A percentile compares a stretch with the other conserved stretches of the same genome.
Evolutionary conservation across 1,140 invertebrate genomes (phyloP).

Genomic region (Acromyrmex echinatior): DNA sequence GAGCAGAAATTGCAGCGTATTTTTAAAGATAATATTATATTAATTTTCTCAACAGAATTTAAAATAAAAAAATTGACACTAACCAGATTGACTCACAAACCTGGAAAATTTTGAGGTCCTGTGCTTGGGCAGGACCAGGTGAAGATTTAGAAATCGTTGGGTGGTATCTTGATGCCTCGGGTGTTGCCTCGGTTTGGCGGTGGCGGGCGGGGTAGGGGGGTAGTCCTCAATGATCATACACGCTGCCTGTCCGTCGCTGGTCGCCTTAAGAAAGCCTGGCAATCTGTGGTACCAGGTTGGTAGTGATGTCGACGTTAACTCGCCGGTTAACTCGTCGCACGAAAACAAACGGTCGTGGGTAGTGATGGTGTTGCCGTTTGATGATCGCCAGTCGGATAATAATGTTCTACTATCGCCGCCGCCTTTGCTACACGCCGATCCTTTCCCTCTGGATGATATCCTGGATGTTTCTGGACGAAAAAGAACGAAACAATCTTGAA

Average conservation of each 20-base stretch:
- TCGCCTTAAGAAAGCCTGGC: conserved; percentile 83
- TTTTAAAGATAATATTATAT: not conserved
- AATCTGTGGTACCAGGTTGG: conserved; percentile 75
- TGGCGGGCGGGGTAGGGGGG: conserved; percentile 83
- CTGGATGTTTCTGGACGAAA: conserved; percentile 85
- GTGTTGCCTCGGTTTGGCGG: conserved; percentile 82
- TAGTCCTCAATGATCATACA: conserved; percentile 88
- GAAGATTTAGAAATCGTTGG: conserved; percentile 83
- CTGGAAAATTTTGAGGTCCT: conserved; percentile 98
- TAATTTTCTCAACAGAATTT: not conserved
- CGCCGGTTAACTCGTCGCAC: conserved; percentile 73
- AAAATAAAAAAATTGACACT: conserved; percentile 5
- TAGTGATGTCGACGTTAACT: conserved; percentile 73
- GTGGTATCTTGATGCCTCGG: conserved; percentile 84
- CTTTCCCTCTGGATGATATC: conserved; percentile 87
- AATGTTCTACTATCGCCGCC: conserved; percentile 83
- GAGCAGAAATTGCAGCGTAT: not conserved
- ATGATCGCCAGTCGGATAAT: conserved; percentile 79
- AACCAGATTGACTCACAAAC: conserved; percentile 61
- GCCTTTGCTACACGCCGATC: conserved; percentile 85
- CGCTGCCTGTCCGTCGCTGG: conserved; percentile 88
- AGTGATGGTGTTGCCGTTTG: conserved; percentile 83
- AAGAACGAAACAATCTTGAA: not conserved
- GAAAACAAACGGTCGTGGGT: conserved; percentile 77
- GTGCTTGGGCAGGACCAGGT: conserved; percentile 85